Conservation (phyloP, 64 coral and sea anemone species). For the Hydrozoanthus tunicans region DNA sequence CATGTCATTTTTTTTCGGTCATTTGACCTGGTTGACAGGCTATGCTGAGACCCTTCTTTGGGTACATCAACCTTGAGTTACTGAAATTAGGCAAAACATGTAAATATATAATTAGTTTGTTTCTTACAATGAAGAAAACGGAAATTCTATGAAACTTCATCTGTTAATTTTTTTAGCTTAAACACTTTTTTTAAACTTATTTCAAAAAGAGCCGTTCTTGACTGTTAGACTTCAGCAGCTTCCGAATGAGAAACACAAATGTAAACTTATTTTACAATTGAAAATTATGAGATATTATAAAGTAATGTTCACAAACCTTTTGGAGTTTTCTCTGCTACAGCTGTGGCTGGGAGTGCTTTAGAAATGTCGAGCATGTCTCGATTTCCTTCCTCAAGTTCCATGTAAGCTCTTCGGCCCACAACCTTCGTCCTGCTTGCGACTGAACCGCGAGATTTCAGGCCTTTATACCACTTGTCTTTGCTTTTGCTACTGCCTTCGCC, state of each 20-base stretch:
- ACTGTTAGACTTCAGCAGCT: too few relatives aligned
- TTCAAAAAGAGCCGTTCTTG: too few relatives aligned
- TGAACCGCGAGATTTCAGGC: constrained; percentile 8
- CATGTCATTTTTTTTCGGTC: too few relatives aligned
- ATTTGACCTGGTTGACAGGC: too few relatives aligned
- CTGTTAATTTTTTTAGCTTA: too few relatives aligned
- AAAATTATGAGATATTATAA: not conserved
- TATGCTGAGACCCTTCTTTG: too few relatives aligned
- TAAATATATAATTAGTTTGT: too few relatives aligned
- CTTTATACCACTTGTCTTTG: constrained; percentile 34
- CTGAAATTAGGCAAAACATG: too few relatives aligned
- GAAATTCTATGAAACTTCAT: too few relatives aligned
- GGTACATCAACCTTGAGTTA: too few relatives aligned
- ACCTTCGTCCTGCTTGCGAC: constrained; percentile 14
- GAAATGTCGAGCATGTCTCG: constrained; percentile 53
- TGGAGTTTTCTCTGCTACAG: constrained; percentile 70
- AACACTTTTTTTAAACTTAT: too few relatives aligned
- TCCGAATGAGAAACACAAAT: not conserved
- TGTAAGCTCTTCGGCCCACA: constrained; percentile 21
- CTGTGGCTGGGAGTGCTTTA: constrained; percentile 16
- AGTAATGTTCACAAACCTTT: constrained; percentile 72
- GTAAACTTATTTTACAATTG: not conserved
- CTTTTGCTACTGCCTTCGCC: constrained; percentile 5
- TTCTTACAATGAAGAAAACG: too few relatives aligned
- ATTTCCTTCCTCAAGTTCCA: constrained; percentile 47